Percentiles rank a stretch among this genome's conserved stretches.
phyloP scores from a whole-genome alignment of 2,113 vertebrate genomes.

The Pluvianellus socialis region DNA sequence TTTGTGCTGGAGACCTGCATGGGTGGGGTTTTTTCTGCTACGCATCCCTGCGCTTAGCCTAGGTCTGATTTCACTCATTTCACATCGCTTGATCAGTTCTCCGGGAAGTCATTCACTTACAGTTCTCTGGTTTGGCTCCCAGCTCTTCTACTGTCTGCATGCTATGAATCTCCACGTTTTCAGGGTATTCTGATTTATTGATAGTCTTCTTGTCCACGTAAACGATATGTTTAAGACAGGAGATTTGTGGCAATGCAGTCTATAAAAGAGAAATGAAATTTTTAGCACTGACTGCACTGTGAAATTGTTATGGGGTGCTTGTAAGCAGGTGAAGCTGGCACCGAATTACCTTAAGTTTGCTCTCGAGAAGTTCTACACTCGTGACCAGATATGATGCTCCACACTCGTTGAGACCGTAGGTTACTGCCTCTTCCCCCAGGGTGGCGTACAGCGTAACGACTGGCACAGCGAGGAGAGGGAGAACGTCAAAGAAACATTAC shows the following conservation, averaged over 20 bases:
- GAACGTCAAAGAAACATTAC: background rate
- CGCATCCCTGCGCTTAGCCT: background rate
- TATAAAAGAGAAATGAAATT: conserved; percentile 53
- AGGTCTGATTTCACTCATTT: background rate
- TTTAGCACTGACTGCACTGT: background rate
- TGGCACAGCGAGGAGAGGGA: conserved; percentile 33
- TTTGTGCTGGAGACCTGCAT: background rate
- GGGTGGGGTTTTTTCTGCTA: background rate
- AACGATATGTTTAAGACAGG: conserved; percentile 87
- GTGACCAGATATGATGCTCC: conserved; percentile 90
- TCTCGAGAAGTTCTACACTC: conserved; percentile 89
- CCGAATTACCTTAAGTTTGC: conserved; percentile 88
- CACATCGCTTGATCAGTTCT: background rate
- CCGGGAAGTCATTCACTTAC: conserved; percentile 76
- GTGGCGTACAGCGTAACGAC: conserved; percentile 97
- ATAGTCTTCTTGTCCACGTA: conserved; percentile 87
- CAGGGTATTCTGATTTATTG: conserved; percentile 83
- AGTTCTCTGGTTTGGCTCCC: conserved; percentile 87
- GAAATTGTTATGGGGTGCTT: background rate
- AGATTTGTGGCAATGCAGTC: conserved; percentile 80
- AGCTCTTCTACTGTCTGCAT: conserved; percentile 88
- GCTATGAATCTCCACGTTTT: conserved; percentile 84
- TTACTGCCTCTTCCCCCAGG: conserved; percentile 91
- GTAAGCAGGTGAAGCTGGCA: background rate
- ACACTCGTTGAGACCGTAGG: conserved; percentile 91